Conservation (phyloP, 2,888 invertebrate species). For the Acanthosoma haemorrhoidale region DNA sequence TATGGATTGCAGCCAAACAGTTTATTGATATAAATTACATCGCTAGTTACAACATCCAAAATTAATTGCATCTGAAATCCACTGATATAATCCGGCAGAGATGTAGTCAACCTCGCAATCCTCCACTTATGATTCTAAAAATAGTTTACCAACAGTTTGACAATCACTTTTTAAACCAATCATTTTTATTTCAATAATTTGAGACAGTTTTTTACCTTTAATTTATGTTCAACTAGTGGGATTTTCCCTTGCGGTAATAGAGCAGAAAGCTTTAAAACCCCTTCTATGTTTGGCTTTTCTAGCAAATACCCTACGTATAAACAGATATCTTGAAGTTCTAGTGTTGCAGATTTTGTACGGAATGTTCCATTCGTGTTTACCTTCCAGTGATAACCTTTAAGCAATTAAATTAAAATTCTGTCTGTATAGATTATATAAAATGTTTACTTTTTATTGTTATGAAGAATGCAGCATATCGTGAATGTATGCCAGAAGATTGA, state of each 20-base stretch:
- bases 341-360: not conserved
- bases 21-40: not conserved
- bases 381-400: constrained; percentile 11
- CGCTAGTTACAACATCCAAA: not conserved
- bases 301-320: not conserved
- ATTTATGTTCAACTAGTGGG: not conserved
- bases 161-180: not conserved
- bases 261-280: not conserved
- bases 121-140: not conserved
- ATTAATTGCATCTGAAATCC: not conserved
- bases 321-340: not conserved
- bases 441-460: too few relatives aligned
- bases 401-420: not conserved
- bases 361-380: not conserved
- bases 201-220: not conserved
- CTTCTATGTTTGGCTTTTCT: not conserved
- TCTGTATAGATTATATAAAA: not conserved
- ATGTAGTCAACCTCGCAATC: not conserved
- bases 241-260: not conserved
- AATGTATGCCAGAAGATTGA: too few relatives aligned
- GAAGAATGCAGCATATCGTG: too few relatives aligned
- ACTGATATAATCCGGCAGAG: not conserved
- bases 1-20: constrained; percentile 1
- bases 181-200: too few relatives aligned
- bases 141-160: not conserved